Conservation (phyloP, 1,140 invertebrate species). For the Gonioctena quinquepunctata region DNA sequence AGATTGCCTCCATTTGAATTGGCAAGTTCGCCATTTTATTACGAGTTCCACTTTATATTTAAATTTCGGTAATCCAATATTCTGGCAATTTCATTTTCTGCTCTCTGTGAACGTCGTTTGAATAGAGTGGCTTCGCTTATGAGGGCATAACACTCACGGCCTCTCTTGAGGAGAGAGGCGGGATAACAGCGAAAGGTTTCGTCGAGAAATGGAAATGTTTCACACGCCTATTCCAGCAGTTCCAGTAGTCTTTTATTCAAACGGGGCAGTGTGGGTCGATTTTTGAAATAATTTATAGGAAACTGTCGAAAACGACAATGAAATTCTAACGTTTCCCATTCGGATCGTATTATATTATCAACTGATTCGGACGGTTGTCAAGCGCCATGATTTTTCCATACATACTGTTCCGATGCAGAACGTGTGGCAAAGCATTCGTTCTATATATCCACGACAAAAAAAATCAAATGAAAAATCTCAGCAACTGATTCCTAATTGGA, state of each 20-base stretch:
- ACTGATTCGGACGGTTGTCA: too few species aligned
- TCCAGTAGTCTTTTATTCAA: constrained; percentile 25
- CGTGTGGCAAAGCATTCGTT: too few species aligned
- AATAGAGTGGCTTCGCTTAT: constrained; percentile 18
- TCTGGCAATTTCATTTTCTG: constrained; percentile 45
- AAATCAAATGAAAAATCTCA: too few species aligned
- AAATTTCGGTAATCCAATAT: constrained; percentile 46
- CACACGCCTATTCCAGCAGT: constrained; percentile 12
- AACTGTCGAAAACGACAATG: too few species aligned
- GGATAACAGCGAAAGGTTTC: neutral
- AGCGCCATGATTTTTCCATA: too few species aligned
- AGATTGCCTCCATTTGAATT: constrained; percentile 34
- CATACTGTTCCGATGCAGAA: too few species aligned
- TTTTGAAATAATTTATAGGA: too few species aligned
- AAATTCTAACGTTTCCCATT: too few species aligned
- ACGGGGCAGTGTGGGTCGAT: too few species aligned
- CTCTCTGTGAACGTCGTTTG: neutral
- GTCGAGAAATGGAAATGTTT: constrained; percentile 20
- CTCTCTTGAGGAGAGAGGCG: neutral
- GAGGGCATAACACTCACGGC: constrained; percentile 1
- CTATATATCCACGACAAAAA: too few species aligned
- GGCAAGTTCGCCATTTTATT: constrained; percentile 41
- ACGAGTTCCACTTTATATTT: constrained; percentile 48
- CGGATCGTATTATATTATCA: too few species aligned
- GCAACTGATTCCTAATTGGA: too few species aligned